Base-by-base conservation (phyloP, 2,888 invertebrate genomes). In the Pseudeuparius sepicola region DNA sequence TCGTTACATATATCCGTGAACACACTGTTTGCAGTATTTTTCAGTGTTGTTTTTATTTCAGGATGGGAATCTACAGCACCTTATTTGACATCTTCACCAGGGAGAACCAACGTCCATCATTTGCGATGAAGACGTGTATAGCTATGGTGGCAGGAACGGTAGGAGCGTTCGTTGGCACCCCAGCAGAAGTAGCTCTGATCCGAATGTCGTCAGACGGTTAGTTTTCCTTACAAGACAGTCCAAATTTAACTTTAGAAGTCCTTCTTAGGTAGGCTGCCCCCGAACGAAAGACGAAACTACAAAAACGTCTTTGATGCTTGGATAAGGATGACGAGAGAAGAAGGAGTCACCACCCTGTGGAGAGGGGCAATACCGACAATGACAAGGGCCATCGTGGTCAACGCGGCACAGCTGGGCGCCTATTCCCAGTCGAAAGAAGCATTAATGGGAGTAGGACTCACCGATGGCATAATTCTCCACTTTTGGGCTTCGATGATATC, bases 151-250 rank as follows among this genome's bases (percentile, higher is more conserved):
- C 97, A 2, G 98, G 98, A 1, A 69, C 74, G 11, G 67, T 77
- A 14, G 93, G 90, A 6, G 85, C 97, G 2, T 93, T 97, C 63
- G 85, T 96, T 27, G 43, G 62, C 27, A 98, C 94, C 0, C 98
- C 98, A 1, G 94, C 97, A 0, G 98, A 98, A 67, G 85, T 97
- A 26, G 85, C 92, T 0, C 73, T 98, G 24, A 90, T 98, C 46
- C 71, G 98, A 40, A 99, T 98, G 98, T 96, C 97, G 11, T 80
- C 94, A 0, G 97, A 99, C 65, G 98, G n/a, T n/a, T n/a, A n/a
- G n/a, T n/a, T n/a, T n/a, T n/a, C n/a, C n/a, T n/a, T n/a, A n/a
- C n/a, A n/a, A n/a, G n/a, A n/a, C n/a, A n/a, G n/a, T n/a, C n/a
- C n/a, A n/a, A n/a, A n/a, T n/a, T n/a, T n/a, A n/a, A n/a, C n/a